Evolutionary conservation across 2,113 vertebrate genomes (phyloP), one percentile per base, ranked within the genome.

Genomic region (Nycticorax nycticorax): DNA sequence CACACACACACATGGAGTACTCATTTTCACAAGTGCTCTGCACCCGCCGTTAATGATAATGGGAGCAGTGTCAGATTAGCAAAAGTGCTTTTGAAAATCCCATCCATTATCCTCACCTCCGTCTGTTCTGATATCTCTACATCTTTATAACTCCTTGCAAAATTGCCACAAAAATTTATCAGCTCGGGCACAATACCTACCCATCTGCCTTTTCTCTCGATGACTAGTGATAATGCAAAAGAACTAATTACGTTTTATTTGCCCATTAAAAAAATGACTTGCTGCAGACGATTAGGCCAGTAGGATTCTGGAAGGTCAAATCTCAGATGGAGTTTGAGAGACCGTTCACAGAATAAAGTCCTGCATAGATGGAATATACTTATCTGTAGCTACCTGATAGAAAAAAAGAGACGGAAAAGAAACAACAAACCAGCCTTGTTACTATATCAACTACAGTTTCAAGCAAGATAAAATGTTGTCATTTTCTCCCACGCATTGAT

Each of bases 381-480:
- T 85, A 79, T 47, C n/a, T 26, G 48, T 8, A 81, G 18, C 48
- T 59, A 79, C 14, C 8, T 22, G 33, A 47, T 2, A 23, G 32
- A 3, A 32, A 62, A 35, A 56, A 64, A 27, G 1, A 30, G 16
- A 74, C 0, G 2, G 43, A n/a, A 82, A 82, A 77, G n/a, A 81
- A 82, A 45, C 15, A 75, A 48, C 17, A 75, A 92, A 59, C 28
- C 35, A 75, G 12, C 21, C 47, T 32, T 87, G 26, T 50, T 91
- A 74, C 67, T 75, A 14, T 50, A 87, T n/a, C 9, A 19, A 92
- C 85, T 85, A 57, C 43, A 69, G 26, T 82, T 90, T 95, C 68
- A 89, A 95, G 62, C 26, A 91, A 92, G 91, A 96, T 66, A 85
- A 86, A 87, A 95, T 43, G 53, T 47, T 94, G 81, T 83, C 53